phyloP scores from a whole-genome alignment of 2,888 invertebrate genomes.

The Synanthedon andrenaeformis region DNA sequence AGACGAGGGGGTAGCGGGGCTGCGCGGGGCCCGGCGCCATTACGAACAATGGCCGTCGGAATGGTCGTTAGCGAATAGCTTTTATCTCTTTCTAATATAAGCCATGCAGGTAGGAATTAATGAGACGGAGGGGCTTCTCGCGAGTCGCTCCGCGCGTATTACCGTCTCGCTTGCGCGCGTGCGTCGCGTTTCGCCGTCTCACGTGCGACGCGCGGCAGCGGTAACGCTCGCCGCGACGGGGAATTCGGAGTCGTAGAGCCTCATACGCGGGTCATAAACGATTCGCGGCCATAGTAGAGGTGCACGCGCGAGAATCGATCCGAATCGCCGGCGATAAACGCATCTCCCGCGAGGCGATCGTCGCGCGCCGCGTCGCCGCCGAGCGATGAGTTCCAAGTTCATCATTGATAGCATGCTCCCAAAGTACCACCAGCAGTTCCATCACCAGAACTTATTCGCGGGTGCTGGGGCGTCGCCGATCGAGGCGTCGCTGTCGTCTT shows the following conservation, averaged over 20 bases:
- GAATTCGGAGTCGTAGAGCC: constrained; percentile 87
- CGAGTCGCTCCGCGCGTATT: constrained; percentile 35
- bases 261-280: constrained; percentile 89
- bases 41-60: constrained; percentile 67
- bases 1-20: constrained; percentile 49
- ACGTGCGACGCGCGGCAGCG: constrained; percentile 64
- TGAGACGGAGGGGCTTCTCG: constrained; percentile 65
- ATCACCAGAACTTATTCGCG: constrained; percentile 72
- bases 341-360: constrained; percentile 68
- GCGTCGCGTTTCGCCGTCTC: constrained; percentile 63
- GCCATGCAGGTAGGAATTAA: constrained; percentile 69
- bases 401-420: constrained; percentile 98
- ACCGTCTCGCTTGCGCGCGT: constrained; percentile 52
- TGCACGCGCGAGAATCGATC: constrained; percentile 72
- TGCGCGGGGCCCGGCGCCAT: constrained; percentile 61
- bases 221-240: constrained; percentile 73
- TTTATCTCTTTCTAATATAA: constrained; percentile 71
- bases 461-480: constrained; percentile 79
- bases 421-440: constrained; percentile 86
- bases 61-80: constrained; percentile 69
- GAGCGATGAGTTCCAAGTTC: constrained; percentile 96
- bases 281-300: constrained; percentile 78
- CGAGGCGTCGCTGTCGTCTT: constrained; percentile 74
- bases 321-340: constrained; percentile 69
- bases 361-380: constrained; percentile 69